Conservation (phyloP, 2,888 invertebrate genomes). For the Conomelus anceps region DNA sequence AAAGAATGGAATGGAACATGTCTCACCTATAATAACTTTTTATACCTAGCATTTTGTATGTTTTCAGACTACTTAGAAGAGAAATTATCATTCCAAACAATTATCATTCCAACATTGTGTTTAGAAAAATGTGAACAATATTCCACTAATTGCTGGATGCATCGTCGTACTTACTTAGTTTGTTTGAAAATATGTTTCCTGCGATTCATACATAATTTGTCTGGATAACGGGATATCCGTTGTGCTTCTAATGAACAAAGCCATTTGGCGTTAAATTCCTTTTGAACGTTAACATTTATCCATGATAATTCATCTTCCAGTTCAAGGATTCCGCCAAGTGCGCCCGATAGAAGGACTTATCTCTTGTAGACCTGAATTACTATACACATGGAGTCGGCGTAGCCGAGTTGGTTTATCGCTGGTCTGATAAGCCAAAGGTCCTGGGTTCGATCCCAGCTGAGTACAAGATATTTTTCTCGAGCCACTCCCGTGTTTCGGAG, state of each 20-base stretch:
- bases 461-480: too few species aligned
- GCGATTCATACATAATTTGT: not conserved
- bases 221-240: not conserved
- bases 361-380: too few species aligned
- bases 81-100: not conserved
- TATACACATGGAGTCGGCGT: too few species aligned
- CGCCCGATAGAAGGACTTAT: not conserved
- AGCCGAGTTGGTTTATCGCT: too few species aligned
- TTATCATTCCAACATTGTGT: not conserved
- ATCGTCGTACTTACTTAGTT: not conserved
- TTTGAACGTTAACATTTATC: not conserved
- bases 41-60: not conserved
- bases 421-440: too few species aligned
- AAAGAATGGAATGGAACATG: not conserved
- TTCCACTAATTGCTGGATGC: not conserved
- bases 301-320: not conserved
- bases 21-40: not conserved
- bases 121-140: not conserved
- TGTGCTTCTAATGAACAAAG: not conserved
- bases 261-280: not conserved
- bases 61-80: not conserved
- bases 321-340: not conserved
- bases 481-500: too few species aligned
- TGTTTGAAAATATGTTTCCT: not conserved
- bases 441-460: too few species aligned